A percentile compares a stretch with the other conserved stretches of the same genome.
These are phyloP conservation scores for Gavialis gangeticus DNA, from an alignment of 2,113 vertebrate species.

Conservation along the genomic window DNA sequence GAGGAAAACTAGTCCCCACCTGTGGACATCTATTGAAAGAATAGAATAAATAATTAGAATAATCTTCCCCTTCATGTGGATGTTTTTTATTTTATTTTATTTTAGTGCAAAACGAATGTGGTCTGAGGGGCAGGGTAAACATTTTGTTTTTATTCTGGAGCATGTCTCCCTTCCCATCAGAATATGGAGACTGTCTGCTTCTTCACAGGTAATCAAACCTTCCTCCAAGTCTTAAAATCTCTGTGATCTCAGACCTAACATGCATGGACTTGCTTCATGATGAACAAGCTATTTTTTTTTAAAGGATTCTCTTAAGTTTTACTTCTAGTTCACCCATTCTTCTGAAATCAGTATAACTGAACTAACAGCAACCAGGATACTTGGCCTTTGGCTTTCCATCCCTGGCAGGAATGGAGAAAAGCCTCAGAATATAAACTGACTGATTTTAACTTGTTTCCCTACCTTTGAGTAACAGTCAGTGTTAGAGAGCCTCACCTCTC, in stretches of 20 bases:
- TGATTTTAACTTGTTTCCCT: neutral
- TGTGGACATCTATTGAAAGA: neutral
- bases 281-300: neutral
- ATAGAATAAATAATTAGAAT: neutral
- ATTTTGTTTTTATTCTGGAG: neutral
- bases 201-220: neutral
- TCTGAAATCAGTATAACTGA: neutral
- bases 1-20: neutral
- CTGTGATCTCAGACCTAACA: fast-evolving
- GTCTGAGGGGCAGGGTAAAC: neutral
- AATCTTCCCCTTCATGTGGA: neutral
- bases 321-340: neutral
- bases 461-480: neutral
- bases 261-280: neutral
- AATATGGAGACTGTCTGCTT: neutral
- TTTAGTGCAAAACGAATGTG: neutral
- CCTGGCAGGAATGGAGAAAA: slow-evolving; percentile 20
- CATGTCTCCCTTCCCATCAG: neutral
- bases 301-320: neutral
- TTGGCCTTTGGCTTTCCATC: neutral
- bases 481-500: neutral
- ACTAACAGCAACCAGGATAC: neutral
- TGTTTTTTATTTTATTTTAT: neutral
- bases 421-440: neutral
- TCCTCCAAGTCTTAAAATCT: neutral